phyloP scores from a whole-genome alignment of 1,140 invertebrate genomes.

The Cydia fagiglandana region DNA sequence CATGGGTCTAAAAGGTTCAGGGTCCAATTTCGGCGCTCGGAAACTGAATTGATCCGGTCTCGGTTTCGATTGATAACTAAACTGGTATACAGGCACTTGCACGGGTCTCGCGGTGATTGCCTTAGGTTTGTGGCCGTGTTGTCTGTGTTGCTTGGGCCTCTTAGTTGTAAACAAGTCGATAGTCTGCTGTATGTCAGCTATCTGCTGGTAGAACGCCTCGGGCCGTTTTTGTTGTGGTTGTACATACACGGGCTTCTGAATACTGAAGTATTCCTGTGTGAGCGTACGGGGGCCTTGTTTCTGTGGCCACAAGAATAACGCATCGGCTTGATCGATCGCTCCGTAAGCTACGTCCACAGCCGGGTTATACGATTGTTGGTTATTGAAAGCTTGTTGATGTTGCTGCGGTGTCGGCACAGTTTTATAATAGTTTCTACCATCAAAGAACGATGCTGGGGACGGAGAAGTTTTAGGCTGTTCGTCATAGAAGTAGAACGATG shows the following conservation, averaged over 20 bases:
- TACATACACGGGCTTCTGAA: conserved; percentile 71
- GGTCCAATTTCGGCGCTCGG: conserved; percentile 78
- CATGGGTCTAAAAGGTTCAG: conserved; percentile 82
- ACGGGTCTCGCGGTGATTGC: conserved; percentile 61
- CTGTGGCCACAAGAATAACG: conserved; percentile 73
- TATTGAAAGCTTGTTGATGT: conserved; percentile 54
- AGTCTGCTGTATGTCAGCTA: conserved; percentile 78
- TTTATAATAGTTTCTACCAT: conserved; percentile 76
- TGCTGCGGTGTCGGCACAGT: conserved; percentile 55
- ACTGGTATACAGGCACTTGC: conserved; percentile 61
- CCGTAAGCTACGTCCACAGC: conserved; percentile 71
- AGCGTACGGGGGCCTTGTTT: conserved; percentile 76
- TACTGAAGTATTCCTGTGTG: conserved; percentile 76
- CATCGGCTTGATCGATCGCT: conserved; percentile 71
- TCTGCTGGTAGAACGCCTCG: conserved; percentile 77
- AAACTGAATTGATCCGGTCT: conserved; percentile 70
- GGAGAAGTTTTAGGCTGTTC: conserved; percentile 75
- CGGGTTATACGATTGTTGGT: conserved; percentile 61
- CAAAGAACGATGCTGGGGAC: conserved; percentile 64
- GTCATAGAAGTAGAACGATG: conserved; percentile 81
- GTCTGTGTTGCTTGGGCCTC: conserved; percentile 68
- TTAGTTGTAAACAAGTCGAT: conserved; percentile 78
- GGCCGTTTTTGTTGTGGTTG: conserved; percentile 68
- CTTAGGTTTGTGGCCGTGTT: conserved; percentile 66
- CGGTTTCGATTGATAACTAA: conserved; percentile 68